phyloP scores from a whole-genome alignment of 2,888 invertebrate genomes.

The Melanophora roralis region DNA sequence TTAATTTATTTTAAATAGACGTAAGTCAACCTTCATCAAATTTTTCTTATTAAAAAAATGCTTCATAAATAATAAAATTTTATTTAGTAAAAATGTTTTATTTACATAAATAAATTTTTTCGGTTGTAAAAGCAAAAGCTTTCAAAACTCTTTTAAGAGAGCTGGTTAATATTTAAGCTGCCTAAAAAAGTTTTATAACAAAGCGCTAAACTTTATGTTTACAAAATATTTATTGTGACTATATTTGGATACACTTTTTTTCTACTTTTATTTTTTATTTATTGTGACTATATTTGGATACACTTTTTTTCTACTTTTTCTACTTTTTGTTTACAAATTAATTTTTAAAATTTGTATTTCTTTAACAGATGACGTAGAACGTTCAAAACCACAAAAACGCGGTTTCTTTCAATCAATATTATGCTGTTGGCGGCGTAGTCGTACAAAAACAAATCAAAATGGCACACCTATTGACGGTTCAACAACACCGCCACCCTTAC shows the following conservation, averaged over 20 bases:
- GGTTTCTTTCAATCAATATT: constrained; percentile 91
- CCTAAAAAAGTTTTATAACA: too few relatives aligned
- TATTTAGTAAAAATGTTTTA: not conserved
- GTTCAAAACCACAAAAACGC: constrained; percentile 78
- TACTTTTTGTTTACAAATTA: too few relatives aligned
- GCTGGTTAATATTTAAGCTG: too few relatives aligned
- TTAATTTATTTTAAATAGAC: not conserved
- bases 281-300: not conserved
- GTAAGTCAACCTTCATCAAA: too few relatives aligned
- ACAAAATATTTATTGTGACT: too few relatives aligned
- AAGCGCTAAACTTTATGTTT: too few relatives aligned
- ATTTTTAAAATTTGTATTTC: too few relatives aligned
- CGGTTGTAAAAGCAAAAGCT: too few relatives aligned
- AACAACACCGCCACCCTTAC: constrained; percentile 78
- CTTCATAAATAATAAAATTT: too few relatives aligned
- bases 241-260: not conserved
- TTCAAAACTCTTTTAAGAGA: too few relatives aligned
- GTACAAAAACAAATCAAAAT: constrained; percentile 78
- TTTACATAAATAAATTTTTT: too few relatives aligned
- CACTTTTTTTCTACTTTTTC: constrained; percentile 4
- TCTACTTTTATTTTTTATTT: not conserved
- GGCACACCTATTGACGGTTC: constrained; percentile 78
- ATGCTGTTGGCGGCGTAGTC: constrained; percentile 87
- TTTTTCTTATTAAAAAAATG: too few relatives aligned
- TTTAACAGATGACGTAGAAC: constrained; percentile 76